Base-by-base conservation (phyloP, 1,140 invertebrate species). In the Ericerus pela region DNA sequence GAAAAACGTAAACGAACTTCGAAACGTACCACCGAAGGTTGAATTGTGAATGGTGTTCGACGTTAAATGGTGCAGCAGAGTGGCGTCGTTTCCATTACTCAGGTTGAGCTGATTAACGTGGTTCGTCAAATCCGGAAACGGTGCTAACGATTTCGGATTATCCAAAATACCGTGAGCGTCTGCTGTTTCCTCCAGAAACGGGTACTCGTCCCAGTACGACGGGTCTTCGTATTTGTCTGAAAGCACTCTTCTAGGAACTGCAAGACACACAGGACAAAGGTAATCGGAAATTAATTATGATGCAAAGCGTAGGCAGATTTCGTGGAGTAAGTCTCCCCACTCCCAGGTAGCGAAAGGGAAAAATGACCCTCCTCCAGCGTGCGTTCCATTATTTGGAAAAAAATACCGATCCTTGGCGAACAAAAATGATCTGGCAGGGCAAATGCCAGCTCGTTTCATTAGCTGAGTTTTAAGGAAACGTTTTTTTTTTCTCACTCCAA, bases 221-320 rank as follows among this genome's bases (percentile, higher is more conserved):
- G 77, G 71, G 26, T 79, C 79, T 64, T 86, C 82, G 65, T 82
- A 88, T 60, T 79, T 75, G 59, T 87, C 83, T 60, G 81, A 82
- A 6, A 93, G 69, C 28, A 92, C 85, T 68, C 81, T 81, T 58
- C 85, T 75, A 27, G 86, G 87, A 53, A 91, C 88, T 91, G 69
- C 29, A 56, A 60, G 37, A 54, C 54, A 38, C 18, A 16, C 22
- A 58, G 51, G 47, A 29, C 53, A 28, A n/a, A n/a, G n/a, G n/a
- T n/a, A n/a, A n/a, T n/a, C n/a, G n/a, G n/a, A n/a, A n/a, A n/a
- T n/a, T n/a, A n/a, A n/a, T n/a, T n/a, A n/a, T n/a, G n/a, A n/a
- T n/a, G n/a, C n/a, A n/a, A n/a, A n/a, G n/a, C n/a, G n/a, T n/a
- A n/a, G n/a, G n/a, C n/a, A n/a, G n/a, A n/a, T n/a, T n/a, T n/a